Conservation (phyloP, 2,113 vertebrate genomes). For the Panthera tigris region DNA sequence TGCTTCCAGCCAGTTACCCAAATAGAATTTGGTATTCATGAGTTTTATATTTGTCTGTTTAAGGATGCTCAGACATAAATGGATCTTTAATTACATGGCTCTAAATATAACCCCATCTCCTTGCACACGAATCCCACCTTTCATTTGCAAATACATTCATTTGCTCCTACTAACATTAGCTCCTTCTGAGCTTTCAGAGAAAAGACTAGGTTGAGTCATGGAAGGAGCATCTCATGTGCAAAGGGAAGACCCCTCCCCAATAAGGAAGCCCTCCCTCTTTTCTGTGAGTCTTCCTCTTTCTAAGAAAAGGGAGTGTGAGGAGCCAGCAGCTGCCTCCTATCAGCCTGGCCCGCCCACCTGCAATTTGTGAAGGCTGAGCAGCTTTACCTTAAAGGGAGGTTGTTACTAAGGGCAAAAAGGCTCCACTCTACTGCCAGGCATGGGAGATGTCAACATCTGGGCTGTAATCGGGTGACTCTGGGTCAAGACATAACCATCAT, state of each 20-base stretch:
- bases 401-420: background rate
- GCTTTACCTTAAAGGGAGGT: background rate
- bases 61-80: constrained; percentile 77
- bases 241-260: constrained; percentile 25
- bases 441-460: background rate
- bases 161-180: constrained; percentile 26
- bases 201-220: background rate
- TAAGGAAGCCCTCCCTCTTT: background rate
- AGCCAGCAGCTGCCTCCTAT: constrained; percentile 41
- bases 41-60: constrained; percentile 77
- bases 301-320: constrained; percentile 44
- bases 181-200: background rate
- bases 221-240: background rate
- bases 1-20: constrained; percentile 63
- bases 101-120: constrained; percentile 75
- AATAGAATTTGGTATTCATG: constrained; percentile 76
- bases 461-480: background rate
- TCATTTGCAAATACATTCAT: background rate
- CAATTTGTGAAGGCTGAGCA: constrained; percentile 1
- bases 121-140: constrained; percentile 56
- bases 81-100: constrained; percentile 72
- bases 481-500: background rate
- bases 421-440: background rate
- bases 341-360: constrained; percentile 22
- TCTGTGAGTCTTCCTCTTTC: constrained; percentile 48